Evolutionary conservation across 2,888 invertebrate species (phyloP), one percentile per base, ranked within the genome.

Genomic region (Hyles lineata): DNA sequence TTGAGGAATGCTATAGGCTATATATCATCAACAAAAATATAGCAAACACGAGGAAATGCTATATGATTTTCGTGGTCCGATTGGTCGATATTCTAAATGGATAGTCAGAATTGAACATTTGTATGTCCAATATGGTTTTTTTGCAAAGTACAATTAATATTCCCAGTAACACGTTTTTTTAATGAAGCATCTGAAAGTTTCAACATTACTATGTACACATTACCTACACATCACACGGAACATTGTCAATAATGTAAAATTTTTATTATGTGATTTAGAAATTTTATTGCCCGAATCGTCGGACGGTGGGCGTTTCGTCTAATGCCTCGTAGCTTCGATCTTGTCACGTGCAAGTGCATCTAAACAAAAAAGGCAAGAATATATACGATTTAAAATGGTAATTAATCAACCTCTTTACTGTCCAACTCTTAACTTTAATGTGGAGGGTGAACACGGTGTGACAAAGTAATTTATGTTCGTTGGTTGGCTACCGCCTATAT

Each of bases 221-320:
- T 58, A 70, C 32, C 32, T 29, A 32, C 58, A 58, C 78, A 79
- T 83, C 82, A 79, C 78, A 80, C 43, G 43, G 15, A 80, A 83
- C 86, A 87, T 83, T 86, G 84, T 85, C 88, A 86, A 89, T 90
- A 90, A 91, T 88, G 87, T 91, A 76, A 84, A 82, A 79, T 79
- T 87, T 89, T 90, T 90, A 90, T 85, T 89, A 84, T 85, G 86
- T 82, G 85, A 89, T 89, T 89, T 88, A 81, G 84, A 85, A 84
- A 84, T 89, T 91, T 91, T 92, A 92, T 86, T 79, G 80, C 81
- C 77, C 74, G 81, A 87, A 88, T 82, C 83, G 78, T 79, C 67
- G 70, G 77, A 78, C 63, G 73, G 89, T 90, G 89, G 90, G 90
- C 87, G 91, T 80, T 74, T 74, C 74, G 73, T 75, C 79, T 75